Conservation (phyloP, 2,797 vertebrate genomes). For the Danionella dracula region DNA sequence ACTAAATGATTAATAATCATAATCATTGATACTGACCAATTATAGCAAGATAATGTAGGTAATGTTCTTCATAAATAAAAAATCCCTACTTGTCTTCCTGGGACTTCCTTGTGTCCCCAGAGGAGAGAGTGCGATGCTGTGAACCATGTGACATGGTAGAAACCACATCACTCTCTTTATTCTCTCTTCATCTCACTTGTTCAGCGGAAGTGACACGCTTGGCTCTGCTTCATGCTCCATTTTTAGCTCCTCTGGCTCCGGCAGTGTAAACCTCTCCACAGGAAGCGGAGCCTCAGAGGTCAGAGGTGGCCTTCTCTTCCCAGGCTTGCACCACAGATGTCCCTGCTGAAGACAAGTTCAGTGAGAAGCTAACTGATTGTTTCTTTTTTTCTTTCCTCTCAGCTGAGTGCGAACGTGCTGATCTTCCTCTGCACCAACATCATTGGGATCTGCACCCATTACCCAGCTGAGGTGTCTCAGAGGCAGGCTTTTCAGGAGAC, state of each 20-base stretch:
- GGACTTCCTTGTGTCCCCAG: too few species aligned
- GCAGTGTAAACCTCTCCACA: conserved; percentile 18
- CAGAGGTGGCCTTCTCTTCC: conserved; percentile 34
- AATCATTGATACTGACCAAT: too few species aligned
- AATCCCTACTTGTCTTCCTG: too few species aligned
- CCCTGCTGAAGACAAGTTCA: background rate
- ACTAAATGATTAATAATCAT: too few species aligned
- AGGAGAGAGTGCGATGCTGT: background rate
- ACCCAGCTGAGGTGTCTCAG: conserved; percentile 83
- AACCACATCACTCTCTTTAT: conserved; percentile 1
- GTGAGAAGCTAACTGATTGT: background rate
- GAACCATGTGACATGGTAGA: conserved; percentile 27
- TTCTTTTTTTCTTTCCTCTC: background rate
- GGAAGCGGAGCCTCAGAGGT: conserved; percentile 33
- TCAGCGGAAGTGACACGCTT: conserved; percentile 34
- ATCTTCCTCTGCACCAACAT: conserved; percentile 85
- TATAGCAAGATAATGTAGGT: too few species aligned
- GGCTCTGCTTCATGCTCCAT: conserved; percentile 26
- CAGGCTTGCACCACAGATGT: conserved; percentile 28
- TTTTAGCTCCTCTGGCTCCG: conserved; percentile 29
- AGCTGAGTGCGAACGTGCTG: conserved; percentile 78
- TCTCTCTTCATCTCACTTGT: background rate
- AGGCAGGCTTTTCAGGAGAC: conserved; percentile 86
- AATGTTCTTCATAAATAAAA: too few species aligned
- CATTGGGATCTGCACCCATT: conserved; percentile 84